These are phyloP conservation scores for Myopa testacea DNA, from an alignment of 2,888 invertebrate species.

Conservation along the genomic window DNA sequence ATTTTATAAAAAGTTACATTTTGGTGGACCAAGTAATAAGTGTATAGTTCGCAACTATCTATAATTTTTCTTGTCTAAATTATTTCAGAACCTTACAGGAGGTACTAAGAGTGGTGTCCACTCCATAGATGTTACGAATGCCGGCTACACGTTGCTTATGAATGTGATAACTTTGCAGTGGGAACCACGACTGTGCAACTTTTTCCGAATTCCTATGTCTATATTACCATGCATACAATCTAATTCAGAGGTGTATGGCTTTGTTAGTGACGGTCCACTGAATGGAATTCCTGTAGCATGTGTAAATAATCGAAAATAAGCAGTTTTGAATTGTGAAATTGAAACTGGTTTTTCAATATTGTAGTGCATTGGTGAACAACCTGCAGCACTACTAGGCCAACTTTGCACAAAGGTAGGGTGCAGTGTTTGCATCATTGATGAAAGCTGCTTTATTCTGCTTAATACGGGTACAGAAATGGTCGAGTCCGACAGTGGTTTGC, in stretches of 20 bases:
- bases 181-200: conserved; percentile 88
- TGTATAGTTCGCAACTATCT: conserved; percentile 3
- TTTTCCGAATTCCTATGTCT: conserved; percentile 86
- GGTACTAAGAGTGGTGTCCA: conserved; percentile 76
- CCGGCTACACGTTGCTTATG: conserved; percentile 96
- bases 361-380: conserved; percentile 96
- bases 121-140: conserved; percentile 96
- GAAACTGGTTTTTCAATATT: not conserved
- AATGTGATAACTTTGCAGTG: conserved; percentile 88
- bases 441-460: conserved; percentile 93
- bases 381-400: conserved; percentile 93
- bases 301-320: conserved; percentile 70
- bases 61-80: conserved; percentile 34
- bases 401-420: conserved; percentile 88
- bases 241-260: conserved; percentile 93
- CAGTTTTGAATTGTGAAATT: conserved; percentile 2
- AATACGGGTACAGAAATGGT: conserved; percentile 88
- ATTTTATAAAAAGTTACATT: too few species aligned
- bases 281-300: conserved; percentile 88
- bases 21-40: too few species aligned
- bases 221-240: conserved; percentile 91
- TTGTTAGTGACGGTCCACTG: conserved; percentile 79
- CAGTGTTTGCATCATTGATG: conserved; percentile 95
- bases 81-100: conserved; percentile 73
- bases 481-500: conserved; percentile 85